phyloP scores from a whole-genome alignment of 2,888 invertebrate species.

The Stratiomys singularior region DNA sequence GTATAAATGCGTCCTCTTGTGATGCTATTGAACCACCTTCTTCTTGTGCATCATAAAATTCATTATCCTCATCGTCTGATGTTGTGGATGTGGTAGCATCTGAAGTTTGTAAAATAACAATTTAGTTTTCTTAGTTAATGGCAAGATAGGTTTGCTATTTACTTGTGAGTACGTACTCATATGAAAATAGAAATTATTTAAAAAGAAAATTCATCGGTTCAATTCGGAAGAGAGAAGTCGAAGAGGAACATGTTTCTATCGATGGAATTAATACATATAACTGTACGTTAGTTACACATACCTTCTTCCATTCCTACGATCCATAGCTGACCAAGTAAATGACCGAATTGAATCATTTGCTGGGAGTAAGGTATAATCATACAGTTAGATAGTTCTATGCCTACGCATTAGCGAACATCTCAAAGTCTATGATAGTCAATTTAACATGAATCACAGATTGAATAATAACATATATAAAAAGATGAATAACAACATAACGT shows the following conservation, averaged over 20 bases:
- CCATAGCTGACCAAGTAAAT: not conserved
- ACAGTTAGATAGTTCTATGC: not conserved
- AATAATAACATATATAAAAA: no score
- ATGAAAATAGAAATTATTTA: no score
- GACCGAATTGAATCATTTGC: not conserved
- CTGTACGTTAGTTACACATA: no score
- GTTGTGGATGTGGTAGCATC: slow-evolving; percentile 58
- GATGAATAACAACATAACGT: no score
- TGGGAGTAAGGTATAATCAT: not conserved
- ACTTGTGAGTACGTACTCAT: no score
- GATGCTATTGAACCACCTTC: slow-evolving; percentile 62
- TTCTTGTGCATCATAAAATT: slow-evolving; percentile 78
- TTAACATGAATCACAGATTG: no score
- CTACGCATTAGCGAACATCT: no score
- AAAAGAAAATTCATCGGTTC: no score
- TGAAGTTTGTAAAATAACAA: slow-evolving; percentile 47
- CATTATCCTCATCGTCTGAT: slow-evolving; percentile 78
- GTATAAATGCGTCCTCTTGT: slow-evolving; percentile 70
- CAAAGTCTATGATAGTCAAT: no score
- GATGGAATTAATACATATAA: slow-evolving; percentile 11
- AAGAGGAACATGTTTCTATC: no score
- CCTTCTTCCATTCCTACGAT: no score
- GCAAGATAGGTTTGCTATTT: not conserved
- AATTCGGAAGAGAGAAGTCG: no score
- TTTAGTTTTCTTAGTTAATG: not conserved